Base-by-base conservation (phyloP, 2,888 invertebrate species). In the Drepanosiphum platanoidis region DNA sequence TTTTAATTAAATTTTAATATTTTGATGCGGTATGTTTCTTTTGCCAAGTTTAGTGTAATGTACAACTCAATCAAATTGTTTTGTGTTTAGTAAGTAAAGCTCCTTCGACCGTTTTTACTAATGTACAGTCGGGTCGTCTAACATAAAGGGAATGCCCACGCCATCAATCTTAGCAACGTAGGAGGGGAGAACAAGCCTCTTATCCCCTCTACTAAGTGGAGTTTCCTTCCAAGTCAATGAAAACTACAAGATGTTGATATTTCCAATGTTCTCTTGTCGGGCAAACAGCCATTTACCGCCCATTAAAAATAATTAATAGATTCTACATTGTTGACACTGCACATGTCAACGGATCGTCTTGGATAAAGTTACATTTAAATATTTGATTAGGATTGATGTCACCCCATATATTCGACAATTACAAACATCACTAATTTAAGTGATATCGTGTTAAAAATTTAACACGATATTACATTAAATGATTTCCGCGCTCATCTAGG, bases 321-420 rank as follows among this genome's bases (percentile, higher is more conserved):
- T 58, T 13, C 5, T n/a, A 11, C 9, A 0, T 13, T 34, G 70
- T 77, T 77, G 36, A 75, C 52, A 36, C 39, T 39, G 39, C 46
- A 15, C 32, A 9, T 32, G 36, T 36, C 27, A 42, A n/a, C 27
- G 8, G 18, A 34, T 30, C 15, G 30, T 32, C 15, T 39, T 3
- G 32, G 71, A 72, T 58, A 61, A 61, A 9, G 39, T 81, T 81
- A 71, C 58, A 81, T 39, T 72, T 58, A 71, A 42, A 18, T 68
- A 42, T 61, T 36, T 42, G 9, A 61, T 61, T 32, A 0, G 58
- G 39, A 39, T 58, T 22, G 5, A 15, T 72, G 8, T 42, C 7
- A 13, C 1, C 4, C 8, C 1, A 30, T 4, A 36, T 36, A 36
- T 64, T n/a, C 22, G 30, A 0, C 18, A 13, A 34, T 46, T n/a